Evolutionary conservation across 1,140 invertebrate genomes (phyloP), one percentile per base, ranked within the genome.

Genomic region (Artemia franciscana): DNA sequence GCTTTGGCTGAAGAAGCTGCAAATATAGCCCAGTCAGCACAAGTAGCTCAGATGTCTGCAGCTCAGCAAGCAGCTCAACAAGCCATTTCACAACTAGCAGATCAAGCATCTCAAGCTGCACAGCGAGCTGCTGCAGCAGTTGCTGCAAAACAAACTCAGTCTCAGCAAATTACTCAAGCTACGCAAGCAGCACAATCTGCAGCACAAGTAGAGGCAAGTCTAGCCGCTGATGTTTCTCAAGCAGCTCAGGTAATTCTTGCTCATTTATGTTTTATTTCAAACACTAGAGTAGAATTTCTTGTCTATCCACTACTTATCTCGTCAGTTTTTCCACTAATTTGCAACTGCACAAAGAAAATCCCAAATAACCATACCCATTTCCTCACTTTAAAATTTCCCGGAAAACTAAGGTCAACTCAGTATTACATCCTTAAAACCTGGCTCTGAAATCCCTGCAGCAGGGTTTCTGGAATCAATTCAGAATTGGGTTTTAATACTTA

Each of bases 41-140:
- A 51, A 51, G 12, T 15, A 18, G 39, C 39, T 15, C 39, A 4
- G 60, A 30, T 24, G 3, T 25, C 25, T n/a, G 60, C 60, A 30
- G 60, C 60, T 3, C 26, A 26, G 26, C 60, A 60, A 39, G 60
- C 60, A n/a, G 60, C 60, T 24, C 60, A 60, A 23, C 60, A 60
- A 24, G 60, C 26, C 4, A 23, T 30, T 18, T 12, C 60, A 15
- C 60, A 60, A 9, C 60, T 60, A 21, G 60, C 60, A 21, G 26
- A 9, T 7, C 60, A 60, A 18, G 60, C 60, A 15, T 30, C 60
- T 60, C 26, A 30, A 23, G 60, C 60, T 18, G 60, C 60, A 4
- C 60, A 60, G 12, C 60, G 30, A 9, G 60, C 60, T 4, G 26
- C 26, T 12, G 60, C 60, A 5, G 23, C 30, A 18, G 60, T 60